phyloP scores from a whole-genome alignment of 92 coral and sea anemone species.

The Bergia puertoricense region DNA sequence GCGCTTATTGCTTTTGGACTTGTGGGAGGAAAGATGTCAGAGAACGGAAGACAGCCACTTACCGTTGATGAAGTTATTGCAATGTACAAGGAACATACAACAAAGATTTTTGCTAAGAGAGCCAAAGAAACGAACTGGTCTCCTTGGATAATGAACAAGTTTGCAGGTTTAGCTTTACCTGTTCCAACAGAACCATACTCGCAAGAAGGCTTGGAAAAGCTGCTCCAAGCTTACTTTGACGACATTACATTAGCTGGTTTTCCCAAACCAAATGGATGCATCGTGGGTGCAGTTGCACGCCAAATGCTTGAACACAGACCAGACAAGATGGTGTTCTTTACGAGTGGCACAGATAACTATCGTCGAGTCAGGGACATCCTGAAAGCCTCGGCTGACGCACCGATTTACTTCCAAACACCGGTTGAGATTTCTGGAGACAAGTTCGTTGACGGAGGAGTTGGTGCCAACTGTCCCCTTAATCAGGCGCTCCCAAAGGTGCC shows the following conservation, averaged over 20 bases:
- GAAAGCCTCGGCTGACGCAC: slow-evolving; percentile 46
- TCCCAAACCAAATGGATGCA: slow-evolving; percentile 37
- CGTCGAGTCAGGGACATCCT: slow-evolving; percentile 39
- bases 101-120: neutral
- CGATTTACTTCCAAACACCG: slow-evolving; percentile 43
- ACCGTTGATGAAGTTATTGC: slow-evolving; percentile 18
- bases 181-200: slow-evolving; percentile 37
- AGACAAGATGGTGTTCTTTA: slow-evolving; percentile 35
- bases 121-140: neutral
- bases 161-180: neutral
- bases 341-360: slow-evolving; percentile 16
- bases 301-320: slow-evolving; percentile 1
- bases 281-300: slow-evolving; percentile 47
- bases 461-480: slow-evolving; percentile 49
- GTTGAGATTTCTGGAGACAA: slow-evolving; percentile 28
- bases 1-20: slow-evolving; percentile 49
- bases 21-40: slow-evolving; percentile 33
- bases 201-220: slow-evolving; percentile 14
- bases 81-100: slow-evolving; percentile 25
- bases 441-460: slow-evolving; percentile 45
- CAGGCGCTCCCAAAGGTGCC: slow-evolving; percentile 29
- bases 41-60: neutral
- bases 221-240: neutral
- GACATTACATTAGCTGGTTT: slow-evolving; percentile 1
- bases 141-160: neutral